These are phyloP conservation scores for Yponomeuta plumbellus DNA, from an alignment of 2,888 invertebrate species.

Conservation along the genomic window DNA sequence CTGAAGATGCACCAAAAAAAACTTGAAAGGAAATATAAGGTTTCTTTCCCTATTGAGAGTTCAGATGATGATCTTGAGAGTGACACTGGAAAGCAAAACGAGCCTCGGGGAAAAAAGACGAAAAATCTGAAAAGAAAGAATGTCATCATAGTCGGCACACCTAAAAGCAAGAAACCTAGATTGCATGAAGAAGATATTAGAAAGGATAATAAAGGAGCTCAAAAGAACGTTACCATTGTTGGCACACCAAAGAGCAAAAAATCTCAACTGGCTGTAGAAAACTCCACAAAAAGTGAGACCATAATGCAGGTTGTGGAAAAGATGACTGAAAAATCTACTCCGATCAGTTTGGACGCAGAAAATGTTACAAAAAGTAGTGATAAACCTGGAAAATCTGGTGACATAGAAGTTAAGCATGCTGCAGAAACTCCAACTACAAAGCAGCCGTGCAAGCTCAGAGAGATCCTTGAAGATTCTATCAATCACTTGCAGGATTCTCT, in stretches of 20 bases:
- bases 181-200: neutral
- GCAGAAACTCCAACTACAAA: neutral
- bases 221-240: neutral
- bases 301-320: neutral
- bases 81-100: slow-evolving; percentile 34
- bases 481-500: neutral
- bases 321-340: no score
- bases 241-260: slow-evolving; percentile 8
- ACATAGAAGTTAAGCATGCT: no score
- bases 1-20: slow-evolving; percentile 41
- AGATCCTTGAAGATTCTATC: slow-evolving; percentile 4
- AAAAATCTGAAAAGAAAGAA: slow-evolving; percentile 28
- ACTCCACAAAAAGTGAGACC: neutral
- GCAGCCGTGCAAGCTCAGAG: neutral
- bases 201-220: neutral
- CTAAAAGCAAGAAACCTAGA: slow-evolving; percentile 26
- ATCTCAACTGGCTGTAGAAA: neutral
- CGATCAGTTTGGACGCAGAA: neutral
- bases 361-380: neutral
- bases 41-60: slow-evolving; percentile 43
- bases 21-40: slow-evolving; percentile 46
- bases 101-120: neutral
- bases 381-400: no score
- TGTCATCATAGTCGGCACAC: slow-evolving; percentile 37
- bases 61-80: slow-evolving; percentile 40